Evolutionary conservation across 2,888 invertebrate genomes (phyloP), one percentile per base, ranked within the genome.

Genomic region (Spilosoma lubricipeda): DNA sequence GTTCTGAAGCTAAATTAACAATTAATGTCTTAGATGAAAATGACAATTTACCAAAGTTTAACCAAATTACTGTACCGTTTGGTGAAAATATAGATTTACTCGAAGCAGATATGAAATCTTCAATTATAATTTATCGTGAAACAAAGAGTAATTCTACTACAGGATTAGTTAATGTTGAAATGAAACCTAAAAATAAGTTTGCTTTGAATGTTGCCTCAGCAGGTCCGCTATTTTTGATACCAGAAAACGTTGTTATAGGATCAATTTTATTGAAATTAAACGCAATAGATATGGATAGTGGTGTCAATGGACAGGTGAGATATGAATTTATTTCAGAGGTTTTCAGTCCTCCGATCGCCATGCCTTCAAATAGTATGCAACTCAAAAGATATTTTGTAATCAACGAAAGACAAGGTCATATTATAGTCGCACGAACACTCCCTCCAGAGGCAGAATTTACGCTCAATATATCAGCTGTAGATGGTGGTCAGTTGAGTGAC

Each of bases 1-100:
- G 96, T 69, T 97, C 97, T 1, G 97, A 97, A 90, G 97, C 97
- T 0, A 97, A 97, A 85, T 89, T 99, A 15, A 97, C 96, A 1
- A 97, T 99, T 67, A 95, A 94, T 0, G 93, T 98, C 39, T 96
- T 97, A 8, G 99, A 99, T 89, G 97, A 97, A 87, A 99, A 99
- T 87, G 98, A 98, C 88, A 98, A 98, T 89, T 88, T 96, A 23
- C 98, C 98, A 0, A 94, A 95, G 71, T 98, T 98, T 84, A 96
- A 96, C 73, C 97, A 97, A 87, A 97, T 98, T 83, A 95, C 97
- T 0, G 96, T 98, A 59, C 97, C 97, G 8, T 96, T 97, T 71
- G 97, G 97, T 73, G 97, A 97, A 81, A 97, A 96, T 15, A 94
- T 98, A 36, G 96, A 97, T 76, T 96, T 98, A 48, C 88, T 97